Conservation (phyloP, 2,797 vertebrate species). For the Novumbra hubbsi region DNA sequence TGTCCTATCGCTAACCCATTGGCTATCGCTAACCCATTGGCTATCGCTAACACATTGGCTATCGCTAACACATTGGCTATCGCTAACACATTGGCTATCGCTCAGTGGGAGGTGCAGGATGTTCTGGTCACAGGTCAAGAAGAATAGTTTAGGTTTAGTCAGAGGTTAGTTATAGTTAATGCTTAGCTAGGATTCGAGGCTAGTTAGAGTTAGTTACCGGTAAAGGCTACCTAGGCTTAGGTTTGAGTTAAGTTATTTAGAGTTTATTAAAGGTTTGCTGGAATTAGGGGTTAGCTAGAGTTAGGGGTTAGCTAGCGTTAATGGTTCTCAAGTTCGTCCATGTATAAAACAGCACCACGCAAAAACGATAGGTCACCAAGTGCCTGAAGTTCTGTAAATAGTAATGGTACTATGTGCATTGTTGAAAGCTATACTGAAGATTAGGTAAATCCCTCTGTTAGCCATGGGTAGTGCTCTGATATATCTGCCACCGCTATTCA, state of each 20-base stretch:
- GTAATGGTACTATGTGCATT: neutral
- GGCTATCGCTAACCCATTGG: slow-evolving; percentile 46
- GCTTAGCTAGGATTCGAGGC: neutral
- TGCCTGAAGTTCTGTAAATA: slow-evolving; percentile 14
- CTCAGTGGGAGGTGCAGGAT: slow-evolving; percentile 41
- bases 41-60: slow-evolving; percentile 53
- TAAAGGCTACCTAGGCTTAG: too few species aligned
- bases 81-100: slow-evolving; percentile 48
- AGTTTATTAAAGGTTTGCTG: too few species aligned
- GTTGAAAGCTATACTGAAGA: slow-evolving; percentile 23
- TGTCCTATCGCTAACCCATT: slow-evolving; percentile 56
- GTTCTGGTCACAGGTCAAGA: slow-evolving; percentile 55
- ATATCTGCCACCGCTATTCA: neutral
- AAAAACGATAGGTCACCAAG: slow-evolving; percentile 62
- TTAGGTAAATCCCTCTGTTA: neutral
- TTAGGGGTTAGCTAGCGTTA: too few species aligned
- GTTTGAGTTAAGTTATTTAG: too few species aligned
- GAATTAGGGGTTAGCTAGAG: too few species aligned
- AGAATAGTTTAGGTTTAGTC: slow-evolving; percentile 60
- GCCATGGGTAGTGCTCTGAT: neutral
- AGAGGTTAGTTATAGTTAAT: neutral
- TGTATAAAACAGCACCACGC: slow-evolving; percentile 61
- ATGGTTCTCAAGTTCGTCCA: slow-evolving; percentile 42
- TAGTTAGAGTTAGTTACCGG: too few species aligned
- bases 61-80: slow-evolving; percentile 53